phyloP scores from a whole-genome alignment of 2,113 vertebrate genomes.

The Crypturellus undulatus region DNA sequence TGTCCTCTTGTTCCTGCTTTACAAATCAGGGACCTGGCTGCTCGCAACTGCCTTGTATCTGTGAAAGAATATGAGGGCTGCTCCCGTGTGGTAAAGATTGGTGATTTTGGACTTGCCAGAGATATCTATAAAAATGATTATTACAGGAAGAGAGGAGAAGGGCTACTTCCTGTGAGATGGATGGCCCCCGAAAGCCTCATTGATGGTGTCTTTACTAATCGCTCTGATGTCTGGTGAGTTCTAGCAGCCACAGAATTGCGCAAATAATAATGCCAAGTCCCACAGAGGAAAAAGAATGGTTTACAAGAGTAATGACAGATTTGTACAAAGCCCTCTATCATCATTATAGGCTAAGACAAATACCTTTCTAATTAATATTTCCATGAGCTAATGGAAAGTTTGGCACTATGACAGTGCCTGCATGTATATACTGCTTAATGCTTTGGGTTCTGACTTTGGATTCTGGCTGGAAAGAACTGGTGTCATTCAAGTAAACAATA shows the following conservation, averaged over 20 bases:
- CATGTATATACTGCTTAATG: not conserved
- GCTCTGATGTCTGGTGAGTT: conserved; percentile 83
- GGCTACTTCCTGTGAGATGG: conserved; percentile 83
- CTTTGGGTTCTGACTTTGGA: not conserved
- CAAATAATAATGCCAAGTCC: not conserved
- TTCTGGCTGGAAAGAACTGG: not conserved
- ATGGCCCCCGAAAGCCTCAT: conserved; percentile 84
- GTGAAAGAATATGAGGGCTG: conserved; percentile 69
- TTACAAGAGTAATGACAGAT: not conserved
- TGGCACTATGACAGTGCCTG: rapidly evolving
- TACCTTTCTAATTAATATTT: not conserved
- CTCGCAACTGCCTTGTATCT: conserved; percentile 86
- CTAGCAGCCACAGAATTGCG: not conserved
- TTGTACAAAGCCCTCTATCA: not conserved
- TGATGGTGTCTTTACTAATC: conserved; percentile 83
- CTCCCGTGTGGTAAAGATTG: conserved; percentile 78
- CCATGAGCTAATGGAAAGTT: not conserved
- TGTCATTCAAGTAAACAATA: not conserved
- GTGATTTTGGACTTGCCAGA: conserved; percentile 84
- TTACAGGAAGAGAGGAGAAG: conserved; percentile 85
- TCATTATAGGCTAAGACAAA: not conserved
- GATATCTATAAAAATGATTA: conserved; percentile 86
- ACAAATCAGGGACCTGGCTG: conserved; percentile 79
- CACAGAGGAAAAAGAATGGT: not conserved
- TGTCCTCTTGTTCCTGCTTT: not conserved